These are phyloP conservation scores for Mastomys coucha DNA, from an alignment of 2,113 vertebrate species.

Conservation along the genomic window DNA sequence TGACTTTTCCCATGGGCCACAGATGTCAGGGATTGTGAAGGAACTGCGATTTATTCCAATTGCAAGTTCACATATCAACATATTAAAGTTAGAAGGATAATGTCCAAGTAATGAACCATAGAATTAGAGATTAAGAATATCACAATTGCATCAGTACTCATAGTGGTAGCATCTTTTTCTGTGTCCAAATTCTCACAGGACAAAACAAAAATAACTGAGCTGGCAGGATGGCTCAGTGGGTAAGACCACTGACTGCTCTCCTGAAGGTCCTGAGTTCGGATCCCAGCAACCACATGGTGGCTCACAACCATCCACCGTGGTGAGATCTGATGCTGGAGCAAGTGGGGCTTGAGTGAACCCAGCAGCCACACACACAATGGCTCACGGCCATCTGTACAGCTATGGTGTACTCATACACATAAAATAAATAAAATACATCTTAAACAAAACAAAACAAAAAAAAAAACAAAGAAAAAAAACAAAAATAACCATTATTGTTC, in stretches of 20 bases:
- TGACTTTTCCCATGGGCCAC: neutral
- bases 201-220: neutral
- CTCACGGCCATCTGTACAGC: too few relatives aligned
- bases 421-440: too few relatives aligned
- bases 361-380: too few relatives aligned
- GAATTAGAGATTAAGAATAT: neutral
- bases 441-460: neutral
- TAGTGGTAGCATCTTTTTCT: neutral
- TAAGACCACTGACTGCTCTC: too few relatives aligned
- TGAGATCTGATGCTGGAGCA: too few relatives aligned
- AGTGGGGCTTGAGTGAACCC: too few relatives aligned
- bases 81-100: neutral
- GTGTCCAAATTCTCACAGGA: neutral
- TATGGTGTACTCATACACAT: too few relatives aligned
- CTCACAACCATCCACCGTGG: too few relatives aligned
- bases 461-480: too few relatives aligned
- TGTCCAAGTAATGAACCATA: neutral
- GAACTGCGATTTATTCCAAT: neutral
- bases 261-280: too few relatives aligned
- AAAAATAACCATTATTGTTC: neutral
- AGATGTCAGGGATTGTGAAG: conserved; percentile 9
- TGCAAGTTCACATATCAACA: neutral
- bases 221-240: too few relatives aligned
- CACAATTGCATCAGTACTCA: neutral
- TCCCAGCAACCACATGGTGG: too few relatives aligned